Evolutionary conservation across 2,797 vertebrate species (phyloP).

Genomic region (Sebastes glaucus): DNA sequence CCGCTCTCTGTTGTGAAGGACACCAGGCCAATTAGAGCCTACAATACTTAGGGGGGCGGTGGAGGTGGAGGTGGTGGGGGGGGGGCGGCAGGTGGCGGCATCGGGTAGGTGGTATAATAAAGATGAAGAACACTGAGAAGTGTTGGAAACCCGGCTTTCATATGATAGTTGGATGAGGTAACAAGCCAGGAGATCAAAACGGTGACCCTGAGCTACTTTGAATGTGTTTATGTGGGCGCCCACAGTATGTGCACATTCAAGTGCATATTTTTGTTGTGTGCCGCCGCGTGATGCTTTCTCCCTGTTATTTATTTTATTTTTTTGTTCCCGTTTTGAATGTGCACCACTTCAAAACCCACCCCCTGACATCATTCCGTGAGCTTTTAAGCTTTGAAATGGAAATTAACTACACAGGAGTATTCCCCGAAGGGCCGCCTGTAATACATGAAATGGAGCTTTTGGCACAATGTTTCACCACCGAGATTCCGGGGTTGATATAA

Average conservation of each 20-base stretch:
- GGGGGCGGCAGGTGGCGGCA: conserved; percentile 22
- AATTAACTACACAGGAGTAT: conserved; percentile 72
- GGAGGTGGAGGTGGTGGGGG: neutral
- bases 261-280: conserved; percentile 37
- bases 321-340: conserved; percentile 47
- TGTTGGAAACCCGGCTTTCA: conserved; percentile 40
- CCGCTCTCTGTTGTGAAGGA: conserved; percentile 63
- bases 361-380: conserved; percentile 60
- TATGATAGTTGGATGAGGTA: conserved; percentile 44
- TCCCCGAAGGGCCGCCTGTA: conserved; percentile 61
- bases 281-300: conserved; percentile 18
- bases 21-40: conserved; percentile 73
- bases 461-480: conserved; percentile 57
- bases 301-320: conserved; percentile 53
- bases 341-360: conserved; percentile 59
- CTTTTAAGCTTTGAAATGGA: conserved; percentile 78
- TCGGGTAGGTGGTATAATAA: conserved; percentile 43
- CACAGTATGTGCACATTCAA: neutral
- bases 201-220: conserved; percentile 53
- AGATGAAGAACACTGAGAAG: conserved; percentile 16
- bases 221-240: neutral
- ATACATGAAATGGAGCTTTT: conserved; percentile 74
- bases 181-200: conserved; percentile 44
- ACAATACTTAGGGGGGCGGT: conserved; percentile 28
- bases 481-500: conserved; percentile 45